Percentiles rank a stretch among this genome's conserved stretches.
Conservation (phyloP, 35 echinoderm and acorn worm genomes). For the Diadema setosum region DNA sequence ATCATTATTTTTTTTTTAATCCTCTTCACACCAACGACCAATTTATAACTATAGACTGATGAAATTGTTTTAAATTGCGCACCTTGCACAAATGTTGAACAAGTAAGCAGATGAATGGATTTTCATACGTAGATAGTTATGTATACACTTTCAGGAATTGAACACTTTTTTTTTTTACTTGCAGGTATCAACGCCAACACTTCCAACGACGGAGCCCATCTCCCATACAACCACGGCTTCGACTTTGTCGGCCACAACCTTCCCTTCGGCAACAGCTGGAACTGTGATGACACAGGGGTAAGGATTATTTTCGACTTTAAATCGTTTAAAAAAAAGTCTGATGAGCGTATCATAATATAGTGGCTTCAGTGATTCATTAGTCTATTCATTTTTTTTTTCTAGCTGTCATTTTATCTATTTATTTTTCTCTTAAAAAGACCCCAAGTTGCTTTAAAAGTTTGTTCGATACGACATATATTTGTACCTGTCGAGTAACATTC, state of each 20-base stretch:
- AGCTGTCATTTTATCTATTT: no score
- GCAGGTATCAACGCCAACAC: slow-evolving; percentile 51
- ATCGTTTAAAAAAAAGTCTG: no score
- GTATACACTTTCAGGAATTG: background rate
- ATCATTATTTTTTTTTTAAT: background rate
- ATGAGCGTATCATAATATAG: no score
- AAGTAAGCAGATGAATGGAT: background rate
- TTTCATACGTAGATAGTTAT: background rate
- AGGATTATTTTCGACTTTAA: no score
- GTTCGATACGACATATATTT: no score
- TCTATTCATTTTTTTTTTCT: no score
- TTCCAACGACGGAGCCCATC: slow-evolving; percentile 33
- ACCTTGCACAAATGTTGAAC: background rate
- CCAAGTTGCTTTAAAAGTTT: no score
- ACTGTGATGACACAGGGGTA: slow-evolving; percentile 21
- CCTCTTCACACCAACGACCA: background rate
- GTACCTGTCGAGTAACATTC: no score
- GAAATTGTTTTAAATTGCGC: background rate
- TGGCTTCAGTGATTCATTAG: no score
- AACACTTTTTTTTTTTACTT: background rate
- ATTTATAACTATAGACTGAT: background rate
- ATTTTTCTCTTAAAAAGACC: no score
- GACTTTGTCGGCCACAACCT: slow-evolving; percentile 54
- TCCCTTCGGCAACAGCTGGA: slow-evolving; percentile 57
- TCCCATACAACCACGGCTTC: slow-evolving; percentile 65